Evolutionary conservation across 2,797 vertebrate species (phyloP), one percentile per base, ranked within the genome.

Genomic region (Sebastes trivittatus): DNA sequence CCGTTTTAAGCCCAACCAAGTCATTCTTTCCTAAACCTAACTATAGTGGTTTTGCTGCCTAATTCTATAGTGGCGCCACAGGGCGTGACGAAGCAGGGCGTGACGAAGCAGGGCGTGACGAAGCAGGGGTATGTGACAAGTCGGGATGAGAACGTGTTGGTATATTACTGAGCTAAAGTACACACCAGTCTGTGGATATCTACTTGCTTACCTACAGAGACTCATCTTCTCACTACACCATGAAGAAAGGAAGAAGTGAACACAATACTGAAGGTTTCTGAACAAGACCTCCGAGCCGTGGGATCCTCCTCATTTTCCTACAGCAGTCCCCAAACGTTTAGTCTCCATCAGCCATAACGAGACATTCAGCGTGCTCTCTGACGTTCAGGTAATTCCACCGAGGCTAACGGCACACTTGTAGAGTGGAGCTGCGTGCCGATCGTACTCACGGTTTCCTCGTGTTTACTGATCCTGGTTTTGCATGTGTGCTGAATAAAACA

Each of bases 401-500:
- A 75, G 72, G 46, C 52, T 38, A 14, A 42, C 5, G 38, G 38
- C 38, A 42, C 5, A 42, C 38, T 42, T 42, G 38, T 14, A 42
- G 5, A 42, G 38, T 14, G 38, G 38, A 14, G 63, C 32, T 2
- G 46, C 10, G 23, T 60, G 54, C 5, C 10, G 4, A 30, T 38
- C 11, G 66, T 38, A 23, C 22, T 36, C 36, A 6, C 4, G 8
- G 10, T 32, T 20, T 58, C 25, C 55, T 64, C 11, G 5, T 42
- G 49, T 80, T 83, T 71, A 38, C 60, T 46, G n/a, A 32, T 32
- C 16, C 25, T 29, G 66, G 18, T 69, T 82, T 36, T 70, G n/a
- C n/a, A 22, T 22, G 18, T 70, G 49, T 32, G n/a, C 32, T 79
- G 72, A 79, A 83, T 83, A 79, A 80, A 80, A 62, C 68, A 76